Evolutionary conservation across 2,113 vertebrate genomes (phyloP), one percentile per base, ranked within the genome.

Genomic region (Spea multiplicata): DNA sequence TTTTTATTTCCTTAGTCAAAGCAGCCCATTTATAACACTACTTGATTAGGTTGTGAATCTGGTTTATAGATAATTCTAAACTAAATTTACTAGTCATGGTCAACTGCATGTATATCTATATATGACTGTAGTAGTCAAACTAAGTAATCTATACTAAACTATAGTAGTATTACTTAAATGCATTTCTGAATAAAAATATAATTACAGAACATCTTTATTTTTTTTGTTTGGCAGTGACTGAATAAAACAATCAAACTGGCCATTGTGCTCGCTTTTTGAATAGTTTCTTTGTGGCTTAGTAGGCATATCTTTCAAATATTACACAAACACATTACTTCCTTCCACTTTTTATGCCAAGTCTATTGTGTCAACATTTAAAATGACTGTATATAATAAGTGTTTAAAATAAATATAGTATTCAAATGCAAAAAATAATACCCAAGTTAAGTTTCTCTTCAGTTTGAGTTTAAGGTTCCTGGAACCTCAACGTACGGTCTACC

Each of bases 341-440:
- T 80, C 81, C 87, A 83, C 81, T 84, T 88, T 84, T 83, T 83
- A 89, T 85, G 84, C 71, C 80, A 78, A 52, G 62, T 91, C 76
- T 65, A 86, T 88, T 84, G 85, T 91, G 85, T 93, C 90, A 91
- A 89, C 85, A 48, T 57, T 17, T 67, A 16, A 68, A 12, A 68
- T 68, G 44, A 30, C 65, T 68, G 50, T 53, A 68, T 57, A 30
- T 68, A 16, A 17, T 44, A 8, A 75, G 16, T 74, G 61, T 66
- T 66, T 13, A n/a, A 4, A 53, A 62, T 62, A 62, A 14, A 62
- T 62, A 62, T 62, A 62, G 8, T 13, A 62, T 62, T 62, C 7
- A 5, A 62, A 16, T 12, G n/a, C 14, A 62, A 62, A 14, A 62
- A 62, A 62, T 13, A 62, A 14, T 62, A 13, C 5, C 10, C 59